These are phyloP conservation scores for Apogon hyalosoma DNA, from an alignment of 2,797 vertebrate genomes.

Conservation along the genomic window DNA sequence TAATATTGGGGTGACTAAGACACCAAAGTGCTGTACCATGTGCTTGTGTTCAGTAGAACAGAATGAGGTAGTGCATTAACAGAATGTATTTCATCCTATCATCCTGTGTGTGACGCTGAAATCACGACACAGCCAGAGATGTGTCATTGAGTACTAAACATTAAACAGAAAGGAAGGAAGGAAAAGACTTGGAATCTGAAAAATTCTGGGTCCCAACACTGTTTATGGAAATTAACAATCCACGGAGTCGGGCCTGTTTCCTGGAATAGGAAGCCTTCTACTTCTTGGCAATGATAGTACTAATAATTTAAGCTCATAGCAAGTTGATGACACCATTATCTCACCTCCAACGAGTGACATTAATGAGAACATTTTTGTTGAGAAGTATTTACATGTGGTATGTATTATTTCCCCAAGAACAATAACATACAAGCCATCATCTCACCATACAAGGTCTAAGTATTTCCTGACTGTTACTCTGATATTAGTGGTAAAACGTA, in stretches of 20 bases:
- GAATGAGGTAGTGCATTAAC: neutral
- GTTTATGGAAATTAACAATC: conserved; percentile 85
- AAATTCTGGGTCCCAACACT: conserved; percentile 74
- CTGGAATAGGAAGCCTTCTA: conserved; percentile 73
- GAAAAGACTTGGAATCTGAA: conserved; percentile 80
- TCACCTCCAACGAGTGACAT: conserved; percentile 24
- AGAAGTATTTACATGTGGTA: neutral
- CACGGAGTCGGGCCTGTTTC: conserved; percentile 70
- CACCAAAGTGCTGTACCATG: neutral
- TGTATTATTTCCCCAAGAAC: neutral
- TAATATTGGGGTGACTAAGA: conserved; percentile 20
- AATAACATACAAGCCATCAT: neutral
- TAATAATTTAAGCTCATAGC: conserved; percentile 64
- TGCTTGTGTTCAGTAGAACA: neutral
- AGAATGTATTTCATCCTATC: neutral
- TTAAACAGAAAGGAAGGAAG: conserved; percentile 80
- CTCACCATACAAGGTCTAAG: neutral
- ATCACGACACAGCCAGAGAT: conserved; percentile 59
- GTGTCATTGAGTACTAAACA: conserved; percentile 57
- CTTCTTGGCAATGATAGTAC: conserved; percentile 60
- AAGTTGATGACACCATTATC: conserved; percentile 30
- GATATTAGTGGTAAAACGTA: neutral
- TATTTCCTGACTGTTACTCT: neutral
- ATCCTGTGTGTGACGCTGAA: conserved; percentile 37
- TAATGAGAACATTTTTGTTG: conserved; percentile 2